These are phyloP conservation scores for Paraescarpia echinospica DNA, from an alignment of 1,140 invertebrate species.

Conservation along the genomic window DNA sequence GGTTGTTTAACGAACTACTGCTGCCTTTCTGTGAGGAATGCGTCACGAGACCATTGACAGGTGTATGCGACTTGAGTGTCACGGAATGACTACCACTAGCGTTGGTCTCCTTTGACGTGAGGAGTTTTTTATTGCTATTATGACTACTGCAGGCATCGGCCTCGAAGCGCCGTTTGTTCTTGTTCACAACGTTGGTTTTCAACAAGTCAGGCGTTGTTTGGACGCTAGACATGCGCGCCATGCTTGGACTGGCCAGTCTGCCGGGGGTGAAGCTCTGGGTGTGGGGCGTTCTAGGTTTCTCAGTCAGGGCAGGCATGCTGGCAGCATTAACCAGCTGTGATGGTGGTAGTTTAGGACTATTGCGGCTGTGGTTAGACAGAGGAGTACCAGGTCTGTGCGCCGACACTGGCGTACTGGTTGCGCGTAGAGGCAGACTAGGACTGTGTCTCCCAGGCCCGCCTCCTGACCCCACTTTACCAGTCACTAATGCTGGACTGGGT, in stretches of 20 bases:
- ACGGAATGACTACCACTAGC: not conserved
- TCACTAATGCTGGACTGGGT: not conserved
- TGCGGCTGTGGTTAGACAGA: not conserved
- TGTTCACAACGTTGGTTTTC: slow-evolving; percentile 67
- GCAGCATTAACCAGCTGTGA: not conserved
- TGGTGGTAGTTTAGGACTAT: not conserved
- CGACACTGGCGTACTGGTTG: not conserved
- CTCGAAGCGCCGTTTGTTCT: slow-evolving; percentile 59
- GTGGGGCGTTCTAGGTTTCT: not conserved
- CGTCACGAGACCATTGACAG: not conserved
- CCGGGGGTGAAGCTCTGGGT: slow-evolving; percentile 21
- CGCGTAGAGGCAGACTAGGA: not conserved
- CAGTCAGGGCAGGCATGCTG: not conserved
- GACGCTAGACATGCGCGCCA: slow-evolving; percentile 31
- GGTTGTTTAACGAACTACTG: slow-evolving; percentile 9
- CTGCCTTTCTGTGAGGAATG: not conserved
- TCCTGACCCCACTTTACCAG: not conserved
- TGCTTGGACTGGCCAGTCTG: slow-evolving; percentile 29
- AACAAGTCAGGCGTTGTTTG: slow-evolving; percentile 55
- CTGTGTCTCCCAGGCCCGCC: not conserved
- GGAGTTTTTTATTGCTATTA: not conserved
- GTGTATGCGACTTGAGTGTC: not conserved
- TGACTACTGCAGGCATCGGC: slow-evolving; percentile 34
- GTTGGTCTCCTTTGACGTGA: not conserved
- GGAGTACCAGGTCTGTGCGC: not conserved